Evolutionary conservation across 2,888 invertebrate species (phyloP), one percentile per base, ranked within the genome.

Genomic region (Diloba caeruleocephala): DNA sequence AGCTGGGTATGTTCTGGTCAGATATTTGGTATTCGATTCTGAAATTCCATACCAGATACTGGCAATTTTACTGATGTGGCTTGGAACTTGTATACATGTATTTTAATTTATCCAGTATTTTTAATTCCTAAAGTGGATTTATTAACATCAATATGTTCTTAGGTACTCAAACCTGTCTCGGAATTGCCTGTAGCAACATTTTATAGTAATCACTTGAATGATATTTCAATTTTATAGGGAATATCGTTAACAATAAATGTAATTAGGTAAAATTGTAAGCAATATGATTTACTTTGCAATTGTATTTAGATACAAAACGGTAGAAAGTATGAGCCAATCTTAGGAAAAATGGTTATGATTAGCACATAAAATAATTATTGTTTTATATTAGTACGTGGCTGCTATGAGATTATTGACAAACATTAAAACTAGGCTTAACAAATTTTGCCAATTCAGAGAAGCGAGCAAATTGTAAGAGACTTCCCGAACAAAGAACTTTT

Each of bases 191-290:
- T 58, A 63, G 63, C 57, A 32, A 59, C 33, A 50, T 55, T 51
- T 60, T 57, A 58, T 42, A 58, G 59, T 57, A 33, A 53, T 45
- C 43, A 70, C 59, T 56, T 41, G 21, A 60, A 51, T 44, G 45
- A 48, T 63, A 54, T 41, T 56, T 45, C 41, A 71, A 51, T 56
- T 62, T 51, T 64, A 59, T 73, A 59, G 32, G 42, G 23, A 61
- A 67, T 53, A 50, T 63, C 44, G 43, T 64, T 46, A 50, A 71
- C 62, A 71, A 73, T 73, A 70, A 72, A 75, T 73, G 71, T 62
- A 45, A 45, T 69, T 65, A 78, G 70, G 52, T 62, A 71, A 71
- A 71, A 72, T 69, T 67, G 48, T 76, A 71, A 74, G 75, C 74
- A 77, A 76, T 78, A 74, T 48, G 63, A 57, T 63, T 61, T 71